Evolutionary conservation across 2,113 vertebrate genomes (phyloP).

Genomic region (Mola mola): DNA sequence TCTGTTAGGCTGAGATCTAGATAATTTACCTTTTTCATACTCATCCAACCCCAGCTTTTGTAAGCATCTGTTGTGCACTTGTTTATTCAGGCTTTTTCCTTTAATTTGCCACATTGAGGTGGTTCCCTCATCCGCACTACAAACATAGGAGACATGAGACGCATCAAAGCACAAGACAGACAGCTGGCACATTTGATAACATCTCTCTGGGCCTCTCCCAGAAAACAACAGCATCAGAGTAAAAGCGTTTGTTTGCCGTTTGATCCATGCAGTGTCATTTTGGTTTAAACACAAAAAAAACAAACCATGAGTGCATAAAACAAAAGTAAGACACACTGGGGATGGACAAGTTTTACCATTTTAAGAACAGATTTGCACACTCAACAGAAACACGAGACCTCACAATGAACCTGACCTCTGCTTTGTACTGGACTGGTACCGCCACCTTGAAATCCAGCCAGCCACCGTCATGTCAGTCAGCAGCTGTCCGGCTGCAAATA

Average conservation of each 20-base stretch:
- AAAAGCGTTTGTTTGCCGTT: background rate
- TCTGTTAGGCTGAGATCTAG: background rate
- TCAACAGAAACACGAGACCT: constrained; percentile 30
- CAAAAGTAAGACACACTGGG: no score
- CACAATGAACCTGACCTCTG: constrained; percentile 38
- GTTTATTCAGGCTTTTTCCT: background rate
- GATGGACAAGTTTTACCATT: background rate
- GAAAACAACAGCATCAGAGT: constrained; percentile 6
- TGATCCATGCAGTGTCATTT: background rate
- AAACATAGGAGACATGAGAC: constrained; percentile 16
- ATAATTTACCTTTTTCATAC: background rate
- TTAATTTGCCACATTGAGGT: constrained; percentile 1
- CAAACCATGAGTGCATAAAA: no score
- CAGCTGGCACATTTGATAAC: constrained; percentile 7
- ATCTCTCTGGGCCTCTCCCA: constrained; percentile 8
- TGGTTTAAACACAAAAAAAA: background rate
- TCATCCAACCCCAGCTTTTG: background rate
- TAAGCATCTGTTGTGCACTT: background rate
- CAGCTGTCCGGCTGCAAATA: constrained; percentile 53
- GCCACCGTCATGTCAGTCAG: constrained; percentile 53
- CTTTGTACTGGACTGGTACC: constrained; percentile 23
- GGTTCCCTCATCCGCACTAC: constrained; percentile 6
- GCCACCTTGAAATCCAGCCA: constrained; percentile 41
- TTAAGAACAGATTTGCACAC: background rate
- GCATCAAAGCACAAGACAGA: constrained; percentile 6